A percentile compares a stretch with the other conserved stretches of the same genome.
phyloP scores from a whole-genome alignment of 2,888 invertebrate species.

The Athalia circularis region DNA sequence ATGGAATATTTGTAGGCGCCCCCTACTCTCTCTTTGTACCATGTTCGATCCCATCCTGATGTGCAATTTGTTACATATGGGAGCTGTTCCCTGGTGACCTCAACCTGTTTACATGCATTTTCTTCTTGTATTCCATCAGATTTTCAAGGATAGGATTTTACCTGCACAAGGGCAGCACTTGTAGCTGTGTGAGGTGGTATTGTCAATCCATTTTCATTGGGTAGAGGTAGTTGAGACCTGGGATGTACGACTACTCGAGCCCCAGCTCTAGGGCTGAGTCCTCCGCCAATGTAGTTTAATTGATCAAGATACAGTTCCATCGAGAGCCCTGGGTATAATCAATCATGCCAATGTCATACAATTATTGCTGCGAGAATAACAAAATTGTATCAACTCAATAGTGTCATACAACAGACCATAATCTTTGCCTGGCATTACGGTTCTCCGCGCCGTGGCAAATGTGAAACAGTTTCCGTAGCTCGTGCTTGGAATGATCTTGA shows the following conservation, averaged over 20 bases:
- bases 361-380: background rate
- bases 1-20: slow-evolving; percentile 48
- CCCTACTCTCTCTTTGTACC: slow-evolving; percentile 47
- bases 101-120: slow-evolving; percentile 39
- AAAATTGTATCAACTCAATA: background rate
- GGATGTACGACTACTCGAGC: slow-evolving; percentile 52
- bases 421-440: slow-evolving; percentile 53
- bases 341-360: background rate
- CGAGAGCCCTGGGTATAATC: slow-evolving; percentile 49
- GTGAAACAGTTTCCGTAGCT: slow-evolving; percentile 54
- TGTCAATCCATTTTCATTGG: slow-evolving; percentile 52
- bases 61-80: slow-evolving; percentile 52
- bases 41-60: slow-evolving; percentile 49
- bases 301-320: slow-evolving; percentile 53
- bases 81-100: slow-evolving; percentile 47
- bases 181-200: slow-evolving; percentile 50
- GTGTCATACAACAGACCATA: slow-evolving; percentile 47
- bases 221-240: slow-evolving; percentile 46
- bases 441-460: slow-evolving; percentile 50
- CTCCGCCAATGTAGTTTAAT: slow-evolving; percentile 49
- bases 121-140: no score
- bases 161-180: slow-evolving; percentile 51
- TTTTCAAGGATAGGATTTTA: background rate
- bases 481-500: slow-evolving; percentile 44
- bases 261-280: slow-evolving; percentile 52